phyloP scores from a whole-genome alignment of 2,113 vertebrate genomes.

The Himantopus leucocephalus region DNA sequence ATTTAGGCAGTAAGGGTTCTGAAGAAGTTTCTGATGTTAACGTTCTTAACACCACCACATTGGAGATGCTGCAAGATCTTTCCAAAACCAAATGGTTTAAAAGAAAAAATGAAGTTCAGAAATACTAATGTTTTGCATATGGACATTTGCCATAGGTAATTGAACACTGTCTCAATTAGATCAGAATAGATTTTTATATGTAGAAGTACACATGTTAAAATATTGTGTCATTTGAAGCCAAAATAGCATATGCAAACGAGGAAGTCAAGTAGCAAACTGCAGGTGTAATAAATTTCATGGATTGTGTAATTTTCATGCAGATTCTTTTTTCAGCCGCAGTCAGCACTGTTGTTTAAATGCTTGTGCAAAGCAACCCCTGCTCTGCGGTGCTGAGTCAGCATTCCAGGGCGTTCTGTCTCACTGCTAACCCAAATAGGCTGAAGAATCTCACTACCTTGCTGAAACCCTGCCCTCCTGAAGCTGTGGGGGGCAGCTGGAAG shows the following conservation, averaged over 20 bases:
- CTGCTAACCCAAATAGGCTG: background rate
- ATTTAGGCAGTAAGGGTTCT: conserved; percentile 8
- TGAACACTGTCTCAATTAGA: background rate
- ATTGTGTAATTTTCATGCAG: background rate
- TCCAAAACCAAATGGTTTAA: background rate
- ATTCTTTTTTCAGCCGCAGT: background rate
- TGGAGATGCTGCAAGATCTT: background rate
- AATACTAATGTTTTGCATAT: background rate
- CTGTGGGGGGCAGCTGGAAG: background rate
- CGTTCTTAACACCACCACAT: background rate
- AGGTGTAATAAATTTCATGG: conserved; percentile 47
- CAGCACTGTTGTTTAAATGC: background rate
- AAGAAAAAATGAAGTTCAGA: background rate
- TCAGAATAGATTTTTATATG: background rate
- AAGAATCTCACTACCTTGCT: background rate
- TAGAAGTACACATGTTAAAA: background rate
- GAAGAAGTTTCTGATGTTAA: conserved; percentile 25
- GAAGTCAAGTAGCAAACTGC: background rate
- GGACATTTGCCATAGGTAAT: background rate
- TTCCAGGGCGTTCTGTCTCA: background rate
- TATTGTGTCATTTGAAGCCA: background rate
- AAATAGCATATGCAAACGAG: background rate
- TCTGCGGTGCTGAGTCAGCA: background rate
- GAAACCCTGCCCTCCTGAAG: background rate
- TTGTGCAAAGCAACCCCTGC: background rate